Percentiles rank a stretch among this genome's conserved stretches.
Evolutionary conservation across 2,113 vertebrate genomes (phyloP).

Genomic region (Cairina moschata): DNA sequence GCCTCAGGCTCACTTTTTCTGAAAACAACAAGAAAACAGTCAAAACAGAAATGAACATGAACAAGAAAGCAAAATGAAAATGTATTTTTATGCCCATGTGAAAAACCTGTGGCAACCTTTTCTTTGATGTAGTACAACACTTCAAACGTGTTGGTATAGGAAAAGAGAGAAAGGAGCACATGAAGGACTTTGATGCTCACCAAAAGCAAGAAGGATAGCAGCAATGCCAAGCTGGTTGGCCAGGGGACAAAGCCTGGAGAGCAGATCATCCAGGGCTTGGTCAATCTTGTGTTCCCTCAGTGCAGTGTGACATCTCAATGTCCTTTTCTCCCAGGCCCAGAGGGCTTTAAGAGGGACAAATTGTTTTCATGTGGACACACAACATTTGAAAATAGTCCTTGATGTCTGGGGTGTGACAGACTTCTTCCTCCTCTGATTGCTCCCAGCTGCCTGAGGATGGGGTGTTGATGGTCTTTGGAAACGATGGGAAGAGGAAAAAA

Average conservation of each 20-base stretch:
- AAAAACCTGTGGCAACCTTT: neutral
- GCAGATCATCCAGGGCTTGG: neutral
- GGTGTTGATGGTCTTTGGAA: neutral
- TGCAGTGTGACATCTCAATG: fast-evolving
- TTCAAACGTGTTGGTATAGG: fast-evolving
- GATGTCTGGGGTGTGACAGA: neutral
- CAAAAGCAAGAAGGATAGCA: neutral
- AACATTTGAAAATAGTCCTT: neutral
- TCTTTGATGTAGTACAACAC: fast-evolving
- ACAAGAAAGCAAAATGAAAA: neutral
- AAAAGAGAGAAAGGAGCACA: neutral
- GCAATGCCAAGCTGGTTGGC: fast-evolving
- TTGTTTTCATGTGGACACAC: neutral
- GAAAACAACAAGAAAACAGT: neutral
- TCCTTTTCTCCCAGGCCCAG: neutral
- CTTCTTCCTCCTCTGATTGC: neutral
- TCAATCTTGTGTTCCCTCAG: neutral
- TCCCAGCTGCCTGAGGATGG: neutral
- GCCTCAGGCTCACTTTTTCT: neutral
- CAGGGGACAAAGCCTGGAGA: neutral
- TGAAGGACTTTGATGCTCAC: neutral
- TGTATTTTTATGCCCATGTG: neutral
- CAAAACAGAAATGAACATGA: neutral
- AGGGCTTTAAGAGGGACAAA: fast-evolving
- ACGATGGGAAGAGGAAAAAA: too few relatives aligned